These are phyloP conservation scores for Xiphophorus couchianus DNA, from an alignment of 2,113 vertebrate species.

Conservation along the genomic window DNA sequence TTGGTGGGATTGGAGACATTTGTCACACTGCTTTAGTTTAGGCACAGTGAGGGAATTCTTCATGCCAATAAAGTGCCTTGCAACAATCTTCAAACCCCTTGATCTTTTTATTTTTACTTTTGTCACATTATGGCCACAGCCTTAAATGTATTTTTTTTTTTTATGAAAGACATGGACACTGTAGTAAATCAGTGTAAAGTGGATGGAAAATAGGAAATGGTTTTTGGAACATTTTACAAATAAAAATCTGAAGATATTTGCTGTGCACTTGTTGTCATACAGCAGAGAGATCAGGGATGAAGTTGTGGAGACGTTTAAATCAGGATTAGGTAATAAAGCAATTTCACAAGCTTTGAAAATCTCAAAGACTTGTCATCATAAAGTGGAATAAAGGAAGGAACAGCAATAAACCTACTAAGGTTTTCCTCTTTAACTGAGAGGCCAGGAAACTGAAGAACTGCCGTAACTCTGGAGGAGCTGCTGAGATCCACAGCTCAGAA, in stretches of 20 bases:
- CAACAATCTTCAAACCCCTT: background rate
- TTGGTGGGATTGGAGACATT: conserved; percentile 10
- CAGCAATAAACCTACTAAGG: background rate
- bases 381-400: background rate
- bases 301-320: background rate
- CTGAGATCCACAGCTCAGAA: background rate
- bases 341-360: background rate
- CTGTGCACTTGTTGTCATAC: background rate
- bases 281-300: background rate
- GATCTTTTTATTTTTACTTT: background rate
- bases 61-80: background rate
- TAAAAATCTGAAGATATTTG: background rate
- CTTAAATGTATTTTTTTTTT: background rate
- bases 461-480: background rate
- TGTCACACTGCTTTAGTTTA: conserved; percentile 1
- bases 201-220: background rate
- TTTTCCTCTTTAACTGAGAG: background rate
- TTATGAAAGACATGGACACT: background rate
- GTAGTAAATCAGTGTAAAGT: background rate
- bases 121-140: background rate
- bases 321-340: background rate
- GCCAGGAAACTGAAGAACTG: background rate
- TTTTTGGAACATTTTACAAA: background rate
- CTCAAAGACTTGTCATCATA: background rate
- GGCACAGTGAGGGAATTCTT: background rate